A percentile compares a stretch with the other conserved stretches of the same genome.
Evolutionary conservation across 2,888 invertebrate species (phyloP).

Genomic region (Agrotis puta): DNA sequence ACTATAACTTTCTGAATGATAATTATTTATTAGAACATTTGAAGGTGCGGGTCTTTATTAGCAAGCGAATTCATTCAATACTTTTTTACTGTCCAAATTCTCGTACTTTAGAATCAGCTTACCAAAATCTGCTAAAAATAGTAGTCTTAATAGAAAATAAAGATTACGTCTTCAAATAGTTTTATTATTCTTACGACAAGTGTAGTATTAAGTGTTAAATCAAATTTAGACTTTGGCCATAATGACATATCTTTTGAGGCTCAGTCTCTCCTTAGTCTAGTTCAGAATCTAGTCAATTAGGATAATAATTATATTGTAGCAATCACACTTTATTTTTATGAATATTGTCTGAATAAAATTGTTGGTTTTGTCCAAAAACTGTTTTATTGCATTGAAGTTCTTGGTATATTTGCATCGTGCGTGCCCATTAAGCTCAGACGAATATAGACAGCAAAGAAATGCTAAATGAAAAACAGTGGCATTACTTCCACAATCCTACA

Average conservation of each 20-base stretch:
- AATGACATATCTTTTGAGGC: slow-evolving; percentile 73
- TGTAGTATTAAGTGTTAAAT: slow-evolving; percentile 52
- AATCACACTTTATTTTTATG: slow-evolving; percentile 80
- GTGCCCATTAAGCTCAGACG: too few species aligned
- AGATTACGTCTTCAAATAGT: slow-evolving; percentile 33
- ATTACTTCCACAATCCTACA: too few species aligned
- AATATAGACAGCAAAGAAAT: too few species aligned
- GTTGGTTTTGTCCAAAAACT: slow-evolving; percentile 59
- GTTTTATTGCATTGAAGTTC: slow-evolving; percentile 33
- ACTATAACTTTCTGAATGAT: slow-evolving; percentile 2
- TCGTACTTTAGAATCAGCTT: not conserved
- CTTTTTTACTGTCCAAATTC: not conserved
- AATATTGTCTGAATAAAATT: slow-evolving; percentile 71
- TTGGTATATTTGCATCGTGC: too few species aligned
- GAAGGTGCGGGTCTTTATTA: slow-evolving; percentile 16
- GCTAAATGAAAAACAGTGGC: too few species aligned
- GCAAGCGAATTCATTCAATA: not conserved
- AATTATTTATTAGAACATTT: not conserved
- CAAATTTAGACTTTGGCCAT: slow-evolving; percentile 62
- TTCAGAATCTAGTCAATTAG: slow-evolving; percentile 82
- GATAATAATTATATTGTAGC: slow-evolving; percentile 68
- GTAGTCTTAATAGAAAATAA: slow-evolving; percentile 3
- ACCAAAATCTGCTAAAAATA: not conserved
- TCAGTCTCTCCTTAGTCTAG: slow-evolving; percentile 69
- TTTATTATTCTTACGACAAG: slow-evolving; percentile 38